These are phyloP conservation scores for Cephalopholis sonnerati DNA, from an alignment of 2,113 vertebrate species.

Conservation along the genomic window DNA sequence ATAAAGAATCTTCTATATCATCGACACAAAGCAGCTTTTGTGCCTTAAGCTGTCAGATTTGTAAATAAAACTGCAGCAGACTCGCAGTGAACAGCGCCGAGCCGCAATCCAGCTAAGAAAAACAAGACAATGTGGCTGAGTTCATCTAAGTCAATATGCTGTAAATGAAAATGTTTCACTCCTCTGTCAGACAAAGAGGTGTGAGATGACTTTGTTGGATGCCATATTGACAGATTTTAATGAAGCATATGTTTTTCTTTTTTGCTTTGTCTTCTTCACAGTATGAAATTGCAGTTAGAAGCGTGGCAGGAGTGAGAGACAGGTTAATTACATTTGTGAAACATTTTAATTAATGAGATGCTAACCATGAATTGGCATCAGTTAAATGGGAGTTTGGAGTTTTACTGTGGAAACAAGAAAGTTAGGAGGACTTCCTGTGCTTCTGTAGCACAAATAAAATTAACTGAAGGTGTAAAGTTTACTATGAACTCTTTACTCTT, in stretches of 20 bases:
- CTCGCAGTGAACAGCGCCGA: neutral
- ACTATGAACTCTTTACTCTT: neutral
- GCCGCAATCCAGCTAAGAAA: conserved; percentile 5
- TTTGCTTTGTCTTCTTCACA: conserved; percentile 57
- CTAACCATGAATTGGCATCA: conserved; percentile 62
- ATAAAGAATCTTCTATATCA: conserved; percentile 5
- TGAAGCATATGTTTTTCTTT: conserved; percentile 81
- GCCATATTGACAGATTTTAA: conserved; percentile 82
- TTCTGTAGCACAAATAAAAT: neutral
- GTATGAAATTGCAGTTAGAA: conserved; percentile 61
- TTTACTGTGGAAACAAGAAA: conserved; percentile 19
- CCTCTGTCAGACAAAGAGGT: conserved; percentile 44
- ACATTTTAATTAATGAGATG: conserved; percentile 67
- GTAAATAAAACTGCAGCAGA: conserved; percentile 7
- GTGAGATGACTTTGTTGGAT: conserved; percentile 64
- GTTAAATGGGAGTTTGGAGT: conserved; percentile 11
- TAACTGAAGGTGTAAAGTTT: neutral
- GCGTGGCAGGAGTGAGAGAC: conserved; percentile 60
- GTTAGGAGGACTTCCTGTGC: neutral
- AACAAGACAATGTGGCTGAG: neutral
- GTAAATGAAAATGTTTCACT: conserved; percentile 64
- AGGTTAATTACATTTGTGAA: conserved; percentile 59
- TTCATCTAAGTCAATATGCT: conserved; percentile 29
- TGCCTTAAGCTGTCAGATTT: neutral
- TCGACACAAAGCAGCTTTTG: neutral